Base-by-base conservation (phyloP, 2,113 vertebrate species). In the Vireo altiloquus region DNA sequence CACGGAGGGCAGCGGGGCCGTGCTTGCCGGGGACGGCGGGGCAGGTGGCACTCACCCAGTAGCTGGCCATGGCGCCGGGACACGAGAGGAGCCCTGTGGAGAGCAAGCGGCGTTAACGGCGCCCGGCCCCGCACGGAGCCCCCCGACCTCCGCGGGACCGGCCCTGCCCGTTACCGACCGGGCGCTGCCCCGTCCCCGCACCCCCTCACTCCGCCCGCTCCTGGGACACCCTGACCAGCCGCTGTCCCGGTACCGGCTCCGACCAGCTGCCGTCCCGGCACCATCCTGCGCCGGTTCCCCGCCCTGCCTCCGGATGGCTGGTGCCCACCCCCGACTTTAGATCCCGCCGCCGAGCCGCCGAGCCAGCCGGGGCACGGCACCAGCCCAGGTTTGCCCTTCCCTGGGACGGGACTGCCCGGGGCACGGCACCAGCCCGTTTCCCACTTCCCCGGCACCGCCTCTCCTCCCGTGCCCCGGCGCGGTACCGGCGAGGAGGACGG, bases 401-500 rank as follows among this genome's bases (percentile, higher is more conserved):
- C 56, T 2, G 42, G 10, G 22, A 27, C 17, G 17, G 20, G 3
- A 27, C 50, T 2, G 49, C 24, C 15, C 60, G 11, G 25, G 19
- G 20, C 46, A 7, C 30, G 16, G 52, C 3, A 50, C 56, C 9
- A 11, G 13, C 37, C 25, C 75, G 7, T 4, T 22, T 49, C 53
- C 72, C 49, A 1, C 40, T 15, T 28, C 18, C 83, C 42, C 28
- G 8, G 19, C 8, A 44, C 15, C 5, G 13, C 13, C 46, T 33
- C 21, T 13, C 35, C 60, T 49, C 7, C 40, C 25, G 9, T 6
- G 3, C 28, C 25, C 7, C 7, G 12, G 25, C 37, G 15, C 54
- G 5, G 64, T 94, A 96, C 95, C 95, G 33, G 76, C 53, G 39
- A 95, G 61, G 8, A 96, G 70, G 2, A 30, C 25, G 25, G 90